Evolutionary conservation across 1,140 invertebrate species (phyloP).

Genomic region (Drosophila ficusphila): DNA sequence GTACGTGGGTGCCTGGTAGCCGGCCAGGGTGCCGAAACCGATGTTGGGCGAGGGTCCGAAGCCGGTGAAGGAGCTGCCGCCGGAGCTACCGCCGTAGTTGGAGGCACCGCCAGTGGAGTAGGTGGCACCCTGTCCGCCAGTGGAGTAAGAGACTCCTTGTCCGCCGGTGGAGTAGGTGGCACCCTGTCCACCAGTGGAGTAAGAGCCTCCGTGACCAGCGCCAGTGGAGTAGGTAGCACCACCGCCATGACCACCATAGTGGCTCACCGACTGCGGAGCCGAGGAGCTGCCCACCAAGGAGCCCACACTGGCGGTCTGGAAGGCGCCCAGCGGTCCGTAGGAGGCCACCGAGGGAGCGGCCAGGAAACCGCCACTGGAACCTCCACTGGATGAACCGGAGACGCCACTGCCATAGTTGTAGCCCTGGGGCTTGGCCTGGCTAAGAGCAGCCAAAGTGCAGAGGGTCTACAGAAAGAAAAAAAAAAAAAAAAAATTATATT

Average conservation of each 20-base stretch:
- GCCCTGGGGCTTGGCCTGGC: slow-evolving; percentile 72
- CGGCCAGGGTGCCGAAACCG: slow-evolving; percentile 54
- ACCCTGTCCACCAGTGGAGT: slow-evolving; percentile 3
- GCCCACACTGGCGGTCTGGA: slow-evolving; percentile 67
- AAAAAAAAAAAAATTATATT: background rate
- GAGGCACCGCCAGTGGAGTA: background rate
- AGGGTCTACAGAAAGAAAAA: slow-evolving; percentile 43
- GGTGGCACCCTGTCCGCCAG: background rate
- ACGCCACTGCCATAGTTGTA: slow-evolving; percentile 76
- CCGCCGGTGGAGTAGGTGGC: slow-evolving; percentile 10
- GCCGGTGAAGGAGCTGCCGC: slow-evolving; percentile 42
- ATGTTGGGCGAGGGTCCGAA: slow-evolving; percentile 64
- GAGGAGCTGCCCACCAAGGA: slow-evolving; percentile 45
- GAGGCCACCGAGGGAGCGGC: slow-evolving; percentile 49
- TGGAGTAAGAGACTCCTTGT: background rate
- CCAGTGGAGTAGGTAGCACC: background rate
- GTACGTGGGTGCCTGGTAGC: slow-evolving; percentile 68
- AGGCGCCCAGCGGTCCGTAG: slow-evolving; percentile 64
- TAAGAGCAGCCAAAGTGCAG: slow-evolving; percentile 55
- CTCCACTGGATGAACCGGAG: slow-evolving; percentile 40
- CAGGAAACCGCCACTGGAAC: slow-evolving; percentile 27
- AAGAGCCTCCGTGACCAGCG: slow-evolving; percentile 2
- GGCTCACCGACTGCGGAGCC: slow-evolving; percentile 8
- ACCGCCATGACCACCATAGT: slow-evolving; percentile 15
- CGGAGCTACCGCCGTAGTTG: slow-evolving; percentile 7